Percentiles rank a stretch among this genome's conserved stretches.
Evolutionary conservation across 2,113 vertebrate genomes (phyloP).

Genomic region (Nannobrachium achirus): DNA sequence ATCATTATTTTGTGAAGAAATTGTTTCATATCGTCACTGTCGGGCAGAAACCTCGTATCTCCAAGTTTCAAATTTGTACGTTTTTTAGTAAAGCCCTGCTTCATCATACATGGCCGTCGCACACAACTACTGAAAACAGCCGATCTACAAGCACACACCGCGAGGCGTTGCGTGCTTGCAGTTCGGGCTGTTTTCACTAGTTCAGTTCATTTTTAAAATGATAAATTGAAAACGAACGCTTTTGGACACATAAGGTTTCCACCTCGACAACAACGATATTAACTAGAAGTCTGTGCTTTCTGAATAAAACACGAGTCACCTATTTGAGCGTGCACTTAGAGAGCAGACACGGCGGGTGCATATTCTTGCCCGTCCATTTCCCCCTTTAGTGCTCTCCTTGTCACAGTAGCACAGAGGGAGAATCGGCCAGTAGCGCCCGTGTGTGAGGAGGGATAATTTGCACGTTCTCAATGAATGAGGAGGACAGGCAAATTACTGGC

Average conservation of each 20-base stretch:
- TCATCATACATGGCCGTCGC: no score
- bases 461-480: slow-evolving; percentile 95
- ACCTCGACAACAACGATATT: no score
- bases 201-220: no score
- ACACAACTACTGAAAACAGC: no score
- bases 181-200: no score
- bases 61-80: no score
- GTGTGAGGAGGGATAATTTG: slow-evolving; percentile 98
- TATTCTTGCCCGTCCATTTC: slow-evolving; percentile 69
- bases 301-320: slow-evolving; percentile 54
- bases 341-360: slow-evolving; percentile 66
- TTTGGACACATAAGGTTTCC: no score
- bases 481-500: slow-evolving; percentile 99
- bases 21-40: slow-evolving; percentile 20
- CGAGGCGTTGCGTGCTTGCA: no score
- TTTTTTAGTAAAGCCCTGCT: no score
- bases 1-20: slow-evolving; percentile 44
- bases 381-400: slow-evolving; percentile 69
- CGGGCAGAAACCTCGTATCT: no score
- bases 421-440: slow-evolving; percentile 89
- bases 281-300: slow-evolving; percentile 56
- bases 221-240: no score
- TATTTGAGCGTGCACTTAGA: slow-evolving; percentile 64
- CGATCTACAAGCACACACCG: no score
- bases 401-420: slow-evolving; percentile 73